Percentiles rank a stretch among this genome's conserved stretches.
These are phyloP conservation scores for Poeciliopsis gracilis DNA, from an alignment of 2,797 vertebrate genomes.

Conservation along the genomic window DNA sequence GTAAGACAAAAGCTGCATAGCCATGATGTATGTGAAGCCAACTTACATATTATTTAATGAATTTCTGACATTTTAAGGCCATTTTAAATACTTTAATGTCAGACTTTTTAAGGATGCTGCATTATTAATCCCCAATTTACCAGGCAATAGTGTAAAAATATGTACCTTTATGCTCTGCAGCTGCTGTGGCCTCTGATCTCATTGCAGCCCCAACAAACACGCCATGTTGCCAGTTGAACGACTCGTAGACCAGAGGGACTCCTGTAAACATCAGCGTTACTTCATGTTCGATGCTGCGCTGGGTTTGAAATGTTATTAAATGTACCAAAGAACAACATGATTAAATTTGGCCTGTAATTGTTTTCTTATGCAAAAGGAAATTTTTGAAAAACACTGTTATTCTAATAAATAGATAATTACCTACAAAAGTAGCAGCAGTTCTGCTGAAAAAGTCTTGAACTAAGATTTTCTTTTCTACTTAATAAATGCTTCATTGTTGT, in stretches of 20 bases:
- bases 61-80: no score
- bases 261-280: constrained; percentile 71
- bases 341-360: neutral
- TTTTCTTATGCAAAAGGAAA: neutral
- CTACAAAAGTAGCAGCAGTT: neutral
- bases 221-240: constrained; percentile 91
- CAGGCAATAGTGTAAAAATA: neutral
- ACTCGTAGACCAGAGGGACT: constrained; percentile 91
- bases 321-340: no score
- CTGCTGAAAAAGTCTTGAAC: neutral
- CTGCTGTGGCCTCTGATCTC: constrained; percentile 94
- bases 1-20: no score
- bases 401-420: neutral
- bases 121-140: neutral
- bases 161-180: constrained; percentile 91
- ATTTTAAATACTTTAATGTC: no score
- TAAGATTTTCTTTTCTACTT: neutral
- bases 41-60: no score
- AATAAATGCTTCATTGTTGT: neutral
- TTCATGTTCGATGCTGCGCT: constrained; percentile 5
- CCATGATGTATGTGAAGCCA: no score
- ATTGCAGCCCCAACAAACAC: constrained; percentile 93
- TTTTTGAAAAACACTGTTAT: neutral
- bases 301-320: neutral
- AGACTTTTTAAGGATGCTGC: no score